Percentiles rank a stretch among this genome's conserved stretches.
Conservation (phyloP, 2,888 invertebrate genomes). For the Sinohyriopsis cumingii region DNA sequence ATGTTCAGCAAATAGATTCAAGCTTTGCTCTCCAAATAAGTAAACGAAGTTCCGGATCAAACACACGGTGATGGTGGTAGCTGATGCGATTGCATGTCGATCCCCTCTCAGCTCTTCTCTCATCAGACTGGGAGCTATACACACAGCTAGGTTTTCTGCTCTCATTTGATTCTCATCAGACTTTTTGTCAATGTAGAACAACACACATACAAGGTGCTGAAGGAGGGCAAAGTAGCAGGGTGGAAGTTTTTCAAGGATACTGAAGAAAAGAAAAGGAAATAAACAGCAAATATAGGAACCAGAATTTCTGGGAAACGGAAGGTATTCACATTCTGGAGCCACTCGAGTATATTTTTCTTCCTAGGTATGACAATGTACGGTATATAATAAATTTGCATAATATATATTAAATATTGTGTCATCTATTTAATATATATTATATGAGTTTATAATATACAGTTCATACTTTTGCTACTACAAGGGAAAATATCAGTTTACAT, state of each 20-base stretch:
- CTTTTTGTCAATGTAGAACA: conserved; percentile 85
- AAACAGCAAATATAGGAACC: too few species aligned
- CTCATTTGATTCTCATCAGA: conserved; percentile 86
- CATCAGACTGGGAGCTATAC: conserved; percentile 81
- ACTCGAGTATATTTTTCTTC: too few species aligned
- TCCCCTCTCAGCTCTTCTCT: conserved; percentile 38
- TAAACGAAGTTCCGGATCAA: conserved; percentile 85
- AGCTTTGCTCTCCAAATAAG: conserved; percentile 84
- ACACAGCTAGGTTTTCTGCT: conserved; percentile 88
- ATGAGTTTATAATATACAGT: too few species aligned
- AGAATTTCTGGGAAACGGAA: too few species aligned
- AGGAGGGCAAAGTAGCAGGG: conserved; percentile 84
- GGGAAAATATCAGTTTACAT: too few species aligned
- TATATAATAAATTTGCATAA: too few species aligned
- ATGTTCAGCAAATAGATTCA: conserved; percentile 81
- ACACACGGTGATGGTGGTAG: conserved; percentile 77
- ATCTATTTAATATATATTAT: too few species aligned
- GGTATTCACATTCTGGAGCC: too few species aligned
- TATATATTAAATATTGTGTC: too few species aligned
- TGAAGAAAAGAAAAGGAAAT: conserved; percentile 24
- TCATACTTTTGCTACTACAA: too few species aligned
- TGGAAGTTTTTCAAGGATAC: conserved; percentile 78
- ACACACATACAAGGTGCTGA: conserved; percentile 86
- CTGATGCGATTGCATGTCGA: conserved; percentile 33
- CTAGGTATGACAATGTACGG: too few species aligned